Conservation (phyloP, 2,888 invertebrate species). For the Brenthis hecate region DNA sequence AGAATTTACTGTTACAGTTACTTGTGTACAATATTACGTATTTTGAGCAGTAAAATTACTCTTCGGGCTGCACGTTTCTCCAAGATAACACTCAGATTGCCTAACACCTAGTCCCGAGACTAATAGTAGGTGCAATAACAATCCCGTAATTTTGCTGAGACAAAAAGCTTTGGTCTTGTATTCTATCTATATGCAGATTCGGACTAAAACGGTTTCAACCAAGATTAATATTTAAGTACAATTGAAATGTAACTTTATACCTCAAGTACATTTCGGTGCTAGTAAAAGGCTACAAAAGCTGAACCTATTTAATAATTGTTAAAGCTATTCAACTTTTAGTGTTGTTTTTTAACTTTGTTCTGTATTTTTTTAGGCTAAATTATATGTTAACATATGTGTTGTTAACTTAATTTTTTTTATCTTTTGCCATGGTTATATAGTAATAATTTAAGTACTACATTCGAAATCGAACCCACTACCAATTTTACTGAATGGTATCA, state of each 20-base stretch:
- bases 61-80: not conserved
- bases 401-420: too few species aligned
- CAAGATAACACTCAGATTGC: slow-evolving; percentile 11
- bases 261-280: slow-evolving; percentile 1
- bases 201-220: slow-evolving; percentile 13
- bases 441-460: too few species aligned
- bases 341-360: too few species aligned
- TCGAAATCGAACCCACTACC: too few species aligned
- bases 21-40: too few species aligned
- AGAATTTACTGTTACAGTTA: too few species aligned
- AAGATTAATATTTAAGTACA: slow-evolving; percentile 16
- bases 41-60: too few species aligned
- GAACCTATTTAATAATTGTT: not conserved
- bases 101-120: not conserved
- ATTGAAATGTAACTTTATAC: slow-evolving; percentile 1
- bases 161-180: slow-evolving; percentile 17
- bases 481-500: too few species aligned
- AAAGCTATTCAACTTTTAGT: slow-evolving; percentile 3
- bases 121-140: slow-evolving; percentile 15
- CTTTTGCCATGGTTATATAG: too few species aligned
- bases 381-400: too few species aligned
- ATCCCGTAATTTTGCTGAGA: slow-evolving; percentile 16
- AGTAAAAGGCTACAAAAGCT: not conserved
- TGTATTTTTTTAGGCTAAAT: too few species aligned
- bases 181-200: slow-evolving; percentile 21